Evolutionary conservation across 2,888 invertebrate species (phyloP), one percentile per base, ranked within the genome.

Genomic region (Syrista parreyssii): DNA sequence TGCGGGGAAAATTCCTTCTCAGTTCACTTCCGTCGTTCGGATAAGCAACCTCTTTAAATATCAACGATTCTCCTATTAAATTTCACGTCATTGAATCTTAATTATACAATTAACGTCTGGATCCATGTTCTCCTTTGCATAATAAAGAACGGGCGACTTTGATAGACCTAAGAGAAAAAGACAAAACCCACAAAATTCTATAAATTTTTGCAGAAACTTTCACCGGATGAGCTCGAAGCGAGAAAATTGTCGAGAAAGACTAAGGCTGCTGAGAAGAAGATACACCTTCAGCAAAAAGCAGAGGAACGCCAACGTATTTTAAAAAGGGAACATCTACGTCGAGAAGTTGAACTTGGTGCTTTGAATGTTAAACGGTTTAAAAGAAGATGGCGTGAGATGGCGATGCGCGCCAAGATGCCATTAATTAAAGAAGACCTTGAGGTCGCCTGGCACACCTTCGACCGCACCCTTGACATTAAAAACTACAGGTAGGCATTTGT

Each of bases 391-490:
- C 88, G 89, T 76, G 86, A 92, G 75, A 89, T 91, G 85, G 86
- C 93, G 76, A 86, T 90, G 40, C 84, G 86, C 1, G 87, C 92
- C 6, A 88, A 91, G 68, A 79, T 92, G 78, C 92, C 92, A 1
- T 84, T 88, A 68, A 90, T 92, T 84, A 85, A 85, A 71, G 87
- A 90, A 76, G 92, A 92, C 75, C 76, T 92, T 40, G 89, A 91
- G 77, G 90, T 91, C 73, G 90, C 91, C 1, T 92, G 92, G 92
- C 91, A 89, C 71, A 90, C 90, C 75, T 92, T 93, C 82, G 92
- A 93, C 77, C 89, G 91, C 31, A 86, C 89, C 2, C 83, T 93
- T 12, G 93, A 93, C 82, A 88, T 89, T 40, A 92, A 93, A 82
- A 92, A 93, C 83, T 92, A 92, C 82, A 86, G 88, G 90, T 88